These are phyloP conservation scores for Mythimna lalbum DNA, from an alignment of 2,888 invertebrate species.

Conservation along the genomic window DNA sequence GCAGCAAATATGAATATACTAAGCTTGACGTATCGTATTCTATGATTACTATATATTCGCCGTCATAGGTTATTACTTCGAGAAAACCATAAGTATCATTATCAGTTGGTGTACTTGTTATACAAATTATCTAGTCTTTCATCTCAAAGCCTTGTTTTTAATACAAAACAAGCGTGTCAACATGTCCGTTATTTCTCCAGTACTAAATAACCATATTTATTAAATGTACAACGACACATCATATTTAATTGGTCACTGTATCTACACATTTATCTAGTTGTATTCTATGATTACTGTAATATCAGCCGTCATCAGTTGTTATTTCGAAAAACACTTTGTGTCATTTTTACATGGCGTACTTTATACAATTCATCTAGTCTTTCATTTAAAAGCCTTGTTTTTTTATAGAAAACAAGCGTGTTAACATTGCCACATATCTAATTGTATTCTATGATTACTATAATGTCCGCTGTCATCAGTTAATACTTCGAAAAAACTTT, in stretches of 20 bases:
- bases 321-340: no score
- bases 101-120: no score
- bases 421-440: neutral
- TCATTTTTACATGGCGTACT: no score
- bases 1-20: neutral
- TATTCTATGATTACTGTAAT: neutral
- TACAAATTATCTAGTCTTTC: no score
- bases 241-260: constrained; percentile 12
- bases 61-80: no score
- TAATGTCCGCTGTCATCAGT: constrained; percentile 1
- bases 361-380: no score
- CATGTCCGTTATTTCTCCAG: neutral
- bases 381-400: neutral
- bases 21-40: neutral
- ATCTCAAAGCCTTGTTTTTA: neutral
- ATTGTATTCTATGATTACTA: neutral
- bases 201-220: neutral
- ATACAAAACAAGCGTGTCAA: constrained; percentile 11
- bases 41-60: neutral
- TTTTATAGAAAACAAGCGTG: constrained; percentile 9
- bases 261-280: constrained; percentile 16
- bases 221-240: constrained; percentile 17
- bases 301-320: no score
- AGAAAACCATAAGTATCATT: no score
- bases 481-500: neutral